These are phyloP conservation scores for Ormyrus thymus DNA, from an alignment of 2,888 invertebrate genomes.

Conservation along the genomic window DNA sequence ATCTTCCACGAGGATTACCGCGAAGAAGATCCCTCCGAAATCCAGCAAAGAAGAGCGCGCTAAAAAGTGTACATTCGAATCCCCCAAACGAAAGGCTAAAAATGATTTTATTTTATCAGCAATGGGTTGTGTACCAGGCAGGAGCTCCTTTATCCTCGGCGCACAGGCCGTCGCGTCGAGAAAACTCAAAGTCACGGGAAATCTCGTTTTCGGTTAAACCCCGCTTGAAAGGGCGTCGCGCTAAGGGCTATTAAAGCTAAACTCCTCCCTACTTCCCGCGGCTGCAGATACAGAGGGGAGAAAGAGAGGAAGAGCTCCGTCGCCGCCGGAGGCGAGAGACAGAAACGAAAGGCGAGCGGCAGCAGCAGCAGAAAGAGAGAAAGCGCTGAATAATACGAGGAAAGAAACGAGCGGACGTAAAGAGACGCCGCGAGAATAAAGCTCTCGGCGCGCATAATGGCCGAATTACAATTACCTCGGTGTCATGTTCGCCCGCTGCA, in stretches of 20 bases:
- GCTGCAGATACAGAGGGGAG: no score
- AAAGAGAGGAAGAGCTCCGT: not conserved
- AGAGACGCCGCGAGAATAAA: slow-evolving; percentile 7
- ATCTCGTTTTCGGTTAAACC: slow-evolving; percentile 20
- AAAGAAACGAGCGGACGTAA: slow-evolving; percentile 16
- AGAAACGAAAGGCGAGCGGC: no score
- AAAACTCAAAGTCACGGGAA: slow-evolving; percentile 8
- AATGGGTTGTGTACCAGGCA: no score
- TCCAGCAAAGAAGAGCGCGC: no score
- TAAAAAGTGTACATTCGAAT: no score
- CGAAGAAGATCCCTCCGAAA: fast-evolving
- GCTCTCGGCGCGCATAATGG: slow-evolving; percentile 23
- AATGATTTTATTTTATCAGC: no score
- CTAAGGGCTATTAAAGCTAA: slow-evolving; percentile 27
- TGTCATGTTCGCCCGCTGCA: slow-evolving; percentile 4
- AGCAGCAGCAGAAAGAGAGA: not conserved
- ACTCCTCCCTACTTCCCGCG: not conserved
- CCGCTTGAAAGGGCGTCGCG: not conserved
- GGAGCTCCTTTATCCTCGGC: no score
- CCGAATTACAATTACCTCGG: slow-evolving; percentile 39
- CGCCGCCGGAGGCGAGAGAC: not conserved
- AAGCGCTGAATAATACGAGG: not conserved
- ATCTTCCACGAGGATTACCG: no score
- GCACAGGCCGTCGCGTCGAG: not conserved
- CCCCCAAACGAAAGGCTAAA: no score